These are phyloP conservation scores for Brachylomia viminalis DNA, from an alignment of 2,888 invertebrate species.

Conservation along the genomic window DNA sequence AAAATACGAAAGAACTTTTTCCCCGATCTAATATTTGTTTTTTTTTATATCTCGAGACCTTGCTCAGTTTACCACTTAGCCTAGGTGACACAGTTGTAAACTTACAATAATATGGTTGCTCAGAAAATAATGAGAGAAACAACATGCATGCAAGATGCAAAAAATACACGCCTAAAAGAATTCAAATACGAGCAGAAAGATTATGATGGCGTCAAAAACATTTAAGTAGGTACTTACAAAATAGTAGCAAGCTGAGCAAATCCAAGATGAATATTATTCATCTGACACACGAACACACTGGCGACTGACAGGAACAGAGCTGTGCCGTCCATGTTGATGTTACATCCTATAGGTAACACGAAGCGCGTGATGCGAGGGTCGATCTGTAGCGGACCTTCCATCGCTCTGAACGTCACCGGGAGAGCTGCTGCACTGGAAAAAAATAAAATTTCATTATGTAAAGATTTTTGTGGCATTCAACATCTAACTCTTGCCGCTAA, in stretches of 20 bases:
- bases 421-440: slow-evolving; percentile 95
- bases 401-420: slow-evolving; percentile 96
- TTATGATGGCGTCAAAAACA: too few relatives aligned
- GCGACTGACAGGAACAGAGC: slow-evolving; percentile 97
- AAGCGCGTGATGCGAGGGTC: slow-evolving; percentile 96
- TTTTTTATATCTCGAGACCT: too few relatives aligned
- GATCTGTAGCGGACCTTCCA: slow-evolving; percentile 95
- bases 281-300: slow-evolving; percentile 97
- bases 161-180: not conserved
- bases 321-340: slow-evolving; percentile 98
- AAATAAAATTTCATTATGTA: not conserved
- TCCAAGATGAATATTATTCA: slow-evolving; percentile 95
- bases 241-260: slow-evolving; percentile 96
- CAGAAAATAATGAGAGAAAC: too few relatives aligned
- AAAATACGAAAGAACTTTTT: too few relatives aligned
- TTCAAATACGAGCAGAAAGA: too few relatives aligned
- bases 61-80: too few relatives aligned
- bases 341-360: slow-evolving; percentile 97
- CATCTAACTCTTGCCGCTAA: not conserved
- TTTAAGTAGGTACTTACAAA: slow-evolving; percentile 92
- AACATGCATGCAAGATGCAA: too few relatives aligned
- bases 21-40: too few relatives aligned
- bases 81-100: too few relatives aligned
- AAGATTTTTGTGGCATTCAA: not conserved
- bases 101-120: too few relatives aligned